Evolutionary conservation across 1,140 invertebrate genomes (phyloP).

Genomic region (Heliconius congener): DNA sequence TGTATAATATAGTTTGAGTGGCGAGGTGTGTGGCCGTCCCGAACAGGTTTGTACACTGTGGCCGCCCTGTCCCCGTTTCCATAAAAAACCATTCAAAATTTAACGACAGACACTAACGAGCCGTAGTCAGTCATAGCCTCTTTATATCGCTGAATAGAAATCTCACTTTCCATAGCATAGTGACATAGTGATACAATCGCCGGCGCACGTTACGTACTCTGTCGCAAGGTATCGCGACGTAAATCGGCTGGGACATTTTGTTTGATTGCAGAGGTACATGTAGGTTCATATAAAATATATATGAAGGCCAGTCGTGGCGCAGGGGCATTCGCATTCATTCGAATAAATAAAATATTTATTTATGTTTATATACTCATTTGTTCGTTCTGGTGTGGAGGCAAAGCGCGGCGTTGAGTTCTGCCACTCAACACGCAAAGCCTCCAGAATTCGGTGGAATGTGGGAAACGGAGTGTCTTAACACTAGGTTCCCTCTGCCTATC

Average conservation of each 20-base stretch:
- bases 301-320: too few species aligned
- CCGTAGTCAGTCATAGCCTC: slow-evolving; percentile 40
- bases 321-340: too few species aligned
- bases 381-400: background rate
- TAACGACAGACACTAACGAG: slow-evolving; percentile 59
- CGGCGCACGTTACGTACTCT: slow-evolving; percentile 43
- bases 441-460: too few species aligned
- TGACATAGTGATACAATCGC: slow-evolving; percentile 60
- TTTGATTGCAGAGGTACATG: slow-evolving; percentile 20
- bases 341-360: too few species aligned
- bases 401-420: too few species aligned
- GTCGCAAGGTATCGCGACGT: slow-evolving; percentile 44
- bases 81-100: slow-evolving; percentile 71
- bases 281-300: slow-evolving; percentile 5
- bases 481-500: too few species aligned
- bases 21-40: slow-evolving; percentile 64
- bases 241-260: slow-evolving; percentile 31
- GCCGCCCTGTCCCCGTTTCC: slow-evolving; percentile 39
- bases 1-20: slow-evolving; percentile 33
- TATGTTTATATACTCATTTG: too few species aligned
- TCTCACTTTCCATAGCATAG: slow-evolving; percentile 66
- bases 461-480: too few species aligned
- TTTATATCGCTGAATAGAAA: slow-evolving; percentile 55
- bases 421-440: too few species aligned
- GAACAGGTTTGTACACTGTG: slow-evolving; percentile 60